Evolutionary conservation across 2,797 vertebrate species (phyloP).

Genomic region (Mastacembelus armatus): DNA sequence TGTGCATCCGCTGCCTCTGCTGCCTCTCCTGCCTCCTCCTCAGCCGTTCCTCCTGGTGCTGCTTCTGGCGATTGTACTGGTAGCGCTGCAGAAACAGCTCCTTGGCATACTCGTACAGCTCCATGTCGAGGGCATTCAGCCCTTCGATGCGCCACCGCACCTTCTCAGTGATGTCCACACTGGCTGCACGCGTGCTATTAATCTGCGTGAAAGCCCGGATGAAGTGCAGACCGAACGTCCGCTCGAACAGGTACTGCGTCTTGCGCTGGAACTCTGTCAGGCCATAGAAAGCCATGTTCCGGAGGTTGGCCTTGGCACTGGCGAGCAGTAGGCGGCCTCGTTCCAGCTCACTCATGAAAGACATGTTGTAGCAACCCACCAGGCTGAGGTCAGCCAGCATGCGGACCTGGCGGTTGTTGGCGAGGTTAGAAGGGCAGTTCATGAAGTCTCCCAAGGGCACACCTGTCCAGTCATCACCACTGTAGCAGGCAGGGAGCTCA

Average conservation of each 20-base stretch:
- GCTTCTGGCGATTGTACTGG: slow-evolving; percentile 89
- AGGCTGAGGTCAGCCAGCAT: slow-evolving; percentile 95
- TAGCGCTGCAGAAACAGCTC: slow-evolving; percentile 94
- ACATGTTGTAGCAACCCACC: slow-evolving; percentile 88
- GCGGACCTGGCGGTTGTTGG: slow-evolving; percentile 96
- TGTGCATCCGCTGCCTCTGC: slow-evolving; percentile 84
- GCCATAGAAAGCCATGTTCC: slow-evolving; percentile 96
- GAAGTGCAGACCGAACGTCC: slow-evolving; percentile 95
- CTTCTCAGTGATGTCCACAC: slow-evolving; percentile 88
- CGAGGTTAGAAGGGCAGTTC: slow-evolving; percentile 93
- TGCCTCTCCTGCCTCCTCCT: slow-evolving; percentile 86
- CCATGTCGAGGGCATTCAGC: slow-evolving; percentile 92
- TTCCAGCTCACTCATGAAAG: slow-evolving; percentile 91
- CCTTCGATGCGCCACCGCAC: slow-evolving; percentile 90
- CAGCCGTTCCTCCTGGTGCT: slow-evolving; percentile 87
- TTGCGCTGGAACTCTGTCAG: slow-evolving; percentile 97
- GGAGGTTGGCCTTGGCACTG: slow-evolving; percentile 94
- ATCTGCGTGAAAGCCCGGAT: slow-evolving; percentile 96
- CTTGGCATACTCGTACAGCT: slow-evolving; percentile 93
- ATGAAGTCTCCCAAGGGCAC: slow-evolving; percentile 92
- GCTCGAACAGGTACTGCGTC: slow-evolving; percentile 96
- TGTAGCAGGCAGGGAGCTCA: slow-evolving; percentile 92
- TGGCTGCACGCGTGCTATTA: slow-evolving; percentile 94
- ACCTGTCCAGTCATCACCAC: slow-evolving; percentile 95
- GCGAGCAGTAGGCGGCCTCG: slow-evolving; percentile 88